Conservation (phyloP, 2,113 vertebrate species). For the Ctenomys sociabilis region DNA sequence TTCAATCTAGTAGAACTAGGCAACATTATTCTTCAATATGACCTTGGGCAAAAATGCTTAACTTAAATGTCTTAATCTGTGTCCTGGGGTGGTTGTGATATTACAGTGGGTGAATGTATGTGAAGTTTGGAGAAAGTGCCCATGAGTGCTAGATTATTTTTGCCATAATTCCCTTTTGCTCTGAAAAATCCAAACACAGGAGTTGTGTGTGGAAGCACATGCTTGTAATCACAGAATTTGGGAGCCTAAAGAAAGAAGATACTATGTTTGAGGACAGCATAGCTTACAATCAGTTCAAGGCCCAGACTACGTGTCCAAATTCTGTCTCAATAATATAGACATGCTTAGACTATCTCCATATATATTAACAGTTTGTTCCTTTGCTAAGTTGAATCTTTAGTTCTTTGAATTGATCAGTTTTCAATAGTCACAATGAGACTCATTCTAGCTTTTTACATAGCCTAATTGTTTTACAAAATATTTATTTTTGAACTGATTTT, state of each 20-base stretch:
- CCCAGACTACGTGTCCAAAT: neutral
- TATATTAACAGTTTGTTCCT: neutral
- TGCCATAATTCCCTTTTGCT: neutral
- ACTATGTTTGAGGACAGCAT: neutral
- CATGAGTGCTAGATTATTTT: neutral
- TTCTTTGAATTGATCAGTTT: neutral
- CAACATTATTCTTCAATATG: neutral
- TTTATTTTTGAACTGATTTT: neutral
- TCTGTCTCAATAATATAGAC: neutral
- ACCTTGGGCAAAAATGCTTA: neutral
- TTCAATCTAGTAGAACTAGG: too few species aligned
- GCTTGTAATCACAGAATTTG: neutral
- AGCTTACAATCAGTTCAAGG: neutral
- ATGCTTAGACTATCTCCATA: neutral
- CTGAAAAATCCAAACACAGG: neutral
- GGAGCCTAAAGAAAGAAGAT: neutral
- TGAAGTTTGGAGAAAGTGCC: neutral
- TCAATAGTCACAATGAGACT: neutral
- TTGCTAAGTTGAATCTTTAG: neutral
- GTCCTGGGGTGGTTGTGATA: neutral
- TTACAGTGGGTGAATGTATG: neutral
- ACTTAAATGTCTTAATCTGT: neutral
- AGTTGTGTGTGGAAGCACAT: neutral
- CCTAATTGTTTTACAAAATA: neutral
- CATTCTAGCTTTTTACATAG: neutral